phyloP scores from a whole-genome alignment of 2,797 vertebrate species.

The Streptopelia turtur region DNA sequence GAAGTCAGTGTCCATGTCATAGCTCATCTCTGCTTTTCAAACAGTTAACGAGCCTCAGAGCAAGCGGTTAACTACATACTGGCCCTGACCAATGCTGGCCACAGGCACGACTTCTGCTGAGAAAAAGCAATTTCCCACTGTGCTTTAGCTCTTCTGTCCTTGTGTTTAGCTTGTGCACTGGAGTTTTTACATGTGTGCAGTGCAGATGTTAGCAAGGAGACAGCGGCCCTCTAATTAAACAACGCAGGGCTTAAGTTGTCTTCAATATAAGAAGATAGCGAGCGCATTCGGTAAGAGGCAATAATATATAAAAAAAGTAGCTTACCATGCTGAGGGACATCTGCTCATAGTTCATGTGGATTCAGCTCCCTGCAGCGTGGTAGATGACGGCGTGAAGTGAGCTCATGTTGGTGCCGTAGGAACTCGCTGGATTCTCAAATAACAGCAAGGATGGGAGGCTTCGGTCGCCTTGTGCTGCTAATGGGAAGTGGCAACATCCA shows the following conservation, averaged over 20 bases:
- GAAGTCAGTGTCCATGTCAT: not conserved
- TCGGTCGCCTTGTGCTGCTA: rapidly evolving
- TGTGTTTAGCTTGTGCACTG: not conserved
- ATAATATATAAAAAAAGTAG: conserved; percentile 1
- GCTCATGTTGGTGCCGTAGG: not conserved
- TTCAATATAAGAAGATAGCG: not conserved
- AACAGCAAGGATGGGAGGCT: rapidly evolving
- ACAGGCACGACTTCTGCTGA: conserved; percentile 14
- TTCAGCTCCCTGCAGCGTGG: conserved; percentile 25
- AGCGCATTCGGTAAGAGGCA: conserved; percentile 8
- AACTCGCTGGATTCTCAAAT: not conserved
- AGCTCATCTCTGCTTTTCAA: rapidly evolving
- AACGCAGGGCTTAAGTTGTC: not conserved
- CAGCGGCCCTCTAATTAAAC: not conserved
- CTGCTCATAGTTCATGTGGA: conserved; percentile 18
- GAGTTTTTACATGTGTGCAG: conserved; percentile 20
- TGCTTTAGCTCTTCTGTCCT: not conserved
- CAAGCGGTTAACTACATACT: not conserved
- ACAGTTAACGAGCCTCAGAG: rapidly evolving
- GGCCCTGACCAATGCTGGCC: not conserved
- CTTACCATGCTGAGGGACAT: conserved; percentile 62
- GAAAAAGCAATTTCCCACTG: not conserved
- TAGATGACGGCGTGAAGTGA: not conserved
- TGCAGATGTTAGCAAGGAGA: conserved; percentile 60
- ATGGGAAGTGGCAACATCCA: not conserved